These are phyloP conservation scores for Netta rufina DNA, from an alignment of 2,797 vertebrate species.

Conservation along the genomic window DNA sequence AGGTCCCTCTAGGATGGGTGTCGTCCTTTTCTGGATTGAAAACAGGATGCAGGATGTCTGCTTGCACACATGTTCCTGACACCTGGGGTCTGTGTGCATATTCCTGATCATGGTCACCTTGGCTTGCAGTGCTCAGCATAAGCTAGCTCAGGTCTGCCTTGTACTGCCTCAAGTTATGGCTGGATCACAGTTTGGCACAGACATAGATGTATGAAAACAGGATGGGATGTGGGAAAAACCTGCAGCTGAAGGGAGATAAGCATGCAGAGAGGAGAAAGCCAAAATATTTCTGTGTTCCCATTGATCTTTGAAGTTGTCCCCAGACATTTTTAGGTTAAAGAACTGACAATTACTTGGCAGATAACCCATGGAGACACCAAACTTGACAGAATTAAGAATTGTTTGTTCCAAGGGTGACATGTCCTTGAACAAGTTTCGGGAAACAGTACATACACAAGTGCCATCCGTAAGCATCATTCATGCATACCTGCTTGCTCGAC, in stretches of 20 bases:
- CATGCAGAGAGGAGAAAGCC: neutral
- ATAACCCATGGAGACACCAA: conserved; percentile 33
- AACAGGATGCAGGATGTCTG: neutral
- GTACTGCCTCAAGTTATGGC: accelerated
- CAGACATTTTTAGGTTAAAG: conserved; percentile 24
- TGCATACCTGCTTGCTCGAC: neutral
- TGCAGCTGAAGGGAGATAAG: neutral
- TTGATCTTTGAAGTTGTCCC: conserved; percentile 43
- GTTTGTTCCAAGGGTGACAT: conserved; percentile 23
- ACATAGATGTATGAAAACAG: neutral
- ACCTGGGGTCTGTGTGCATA: too few relatives aligned
- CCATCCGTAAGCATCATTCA: neutral
- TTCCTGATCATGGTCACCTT: neutral
- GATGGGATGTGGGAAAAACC: neutral
- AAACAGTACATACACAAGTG: neutral
- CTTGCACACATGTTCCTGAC: neutral
- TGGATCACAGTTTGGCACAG: neutral
- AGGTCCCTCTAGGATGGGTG: neutral
- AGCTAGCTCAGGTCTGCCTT: neutral
- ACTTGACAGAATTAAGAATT: conserved; percentile 56
- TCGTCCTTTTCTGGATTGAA: neutral
- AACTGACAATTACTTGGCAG: conserved; percentile 60
- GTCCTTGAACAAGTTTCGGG: conserved; percentile 45
- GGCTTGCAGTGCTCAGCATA: neutral
- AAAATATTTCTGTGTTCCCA: conserved; percentile 42